Conservation (phyloP, 1,140 invertebrate genomes). For the Dreissena rostriformis region DNA sequence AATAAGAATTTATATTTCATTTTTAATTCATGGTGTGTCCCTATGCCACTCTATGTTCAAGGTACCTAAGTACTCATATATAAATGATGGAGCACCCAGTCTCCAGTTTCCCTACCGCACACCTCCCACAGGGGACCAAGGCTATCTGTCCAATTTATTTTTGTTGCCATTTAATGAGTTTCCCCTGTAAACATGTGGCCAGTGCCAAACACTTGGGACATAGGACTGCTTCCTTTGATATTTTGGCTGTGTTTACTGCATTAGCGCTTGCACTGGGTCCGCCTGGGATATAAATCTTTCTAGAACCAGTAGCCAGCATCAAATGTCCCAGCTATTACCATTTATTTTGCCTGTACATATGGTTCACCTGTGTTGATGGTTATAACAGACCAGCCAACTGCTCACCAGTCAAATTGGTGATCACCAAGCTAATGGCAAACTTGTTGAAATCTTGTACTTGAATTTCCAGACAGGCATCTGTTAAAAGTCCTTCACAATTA, state of each 20-base stretch:
- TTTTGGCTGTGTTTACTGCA: conserved; percentile 38
- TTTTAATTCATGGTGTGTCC: too few relatives aligned
- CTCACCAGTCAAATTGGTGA: conserved; percentile 24
- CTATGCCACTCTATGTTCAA: too few relatives aligned
- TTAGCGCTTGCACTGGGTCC: conserved; percentile 18
- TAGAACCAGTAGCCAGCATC: conserved; percentile 38
- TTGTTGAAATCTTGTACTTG: too few relatives aligned
- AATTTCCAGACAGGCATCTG: too few relatives aligned
- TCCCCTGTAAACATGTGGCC: conserved; percentile 38
- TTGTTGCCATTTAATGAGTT: conserved; percentile 56
- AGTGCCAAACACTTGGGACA: conserved; percentile 44
- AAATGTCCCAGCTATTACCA: conserved; percentile 25
- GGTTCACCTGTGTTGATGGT: neutral
- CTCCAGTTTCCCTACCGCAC: too few relatives aligned
- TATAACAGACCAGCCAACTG: conserved; percentile 28
- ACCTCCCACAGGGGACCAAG: neutral
- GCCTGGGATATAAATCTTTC: conserved; percentile 42
- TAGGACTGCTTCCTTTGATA: conserved; percentile 14
- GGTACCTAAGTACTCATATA: too few relatives aligned
- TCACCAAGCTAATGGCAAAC: neutral
- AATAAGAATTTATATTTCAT: too few relatives aligned
- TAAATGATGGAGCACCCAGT: too few relatives aligned
- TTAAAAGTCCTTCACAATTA: too few relatives aligned
- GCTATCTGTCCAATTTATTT: conserved; percentile 57
- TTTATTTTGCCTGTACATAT: neutral